Conservation (phyloP, 2,797 vertebrate genomes). For the Cyprinella venusta region DNA sequence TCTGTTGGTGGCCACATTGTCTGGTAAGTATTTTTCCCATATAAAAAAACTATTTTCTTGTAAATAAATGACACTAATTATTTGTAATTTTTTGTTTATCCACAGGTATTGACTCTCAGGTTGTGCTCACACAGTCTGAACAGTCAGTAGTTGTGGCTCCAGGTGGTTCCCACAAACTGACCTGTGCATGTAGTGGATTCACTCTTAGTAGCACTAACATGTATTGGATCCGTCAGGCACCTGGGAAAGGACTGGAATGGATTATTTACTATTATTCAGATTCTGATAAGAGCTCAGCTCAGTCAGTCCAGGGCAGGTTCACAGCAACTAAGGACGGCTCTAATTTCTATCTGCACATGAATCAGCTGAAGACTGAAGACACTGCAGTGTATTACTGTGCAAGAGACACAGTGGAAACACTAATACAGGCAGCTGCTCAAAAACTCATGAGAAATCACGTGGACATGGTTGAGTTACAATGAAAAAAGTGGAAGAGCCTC, state of each 20-base stretch:
- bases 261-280: conserved; percentile 14
- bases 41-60: no score
- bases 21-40: no score
- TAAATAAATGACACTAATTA: no score
- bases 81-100: no score
- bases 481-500: not conserved
- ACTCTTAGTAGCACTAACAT: not conserved
- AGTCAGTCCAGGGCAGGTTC: conserved; percentile 29
- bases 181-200: not conserved
- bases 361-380: conserved; percentile 18
- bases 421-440: not conserved
- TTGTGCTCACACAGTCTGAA: conserved; percentile 26
- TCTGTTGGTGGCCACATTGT: not conserved
- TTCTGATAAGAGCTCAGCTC: not conserved
- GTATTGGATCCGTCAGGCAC: conserved; percentile 28
- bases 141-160: conserved; percentile 34
- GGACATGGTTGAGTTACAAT: not conserved
- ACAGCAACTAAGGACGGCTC: conserved; percentile 21
- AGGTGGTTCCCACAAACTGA: conserved; percentile 35
- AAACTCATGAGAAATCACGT: not conserved
- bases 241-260: conserved; percentile 42
- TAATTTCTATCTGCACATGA: conserved; percentile 29
- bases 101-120: conserved; percentile 5
- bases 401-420: not conserved
- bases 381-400: conserved; percentile 51